Percentiles rank a stretch among this genome's conserved stretches.
Evolutionary conservation across 2,888 invertebrate genomes (phyloP).

Genomic region (Hirtodrosophila trivittata): DNA sequence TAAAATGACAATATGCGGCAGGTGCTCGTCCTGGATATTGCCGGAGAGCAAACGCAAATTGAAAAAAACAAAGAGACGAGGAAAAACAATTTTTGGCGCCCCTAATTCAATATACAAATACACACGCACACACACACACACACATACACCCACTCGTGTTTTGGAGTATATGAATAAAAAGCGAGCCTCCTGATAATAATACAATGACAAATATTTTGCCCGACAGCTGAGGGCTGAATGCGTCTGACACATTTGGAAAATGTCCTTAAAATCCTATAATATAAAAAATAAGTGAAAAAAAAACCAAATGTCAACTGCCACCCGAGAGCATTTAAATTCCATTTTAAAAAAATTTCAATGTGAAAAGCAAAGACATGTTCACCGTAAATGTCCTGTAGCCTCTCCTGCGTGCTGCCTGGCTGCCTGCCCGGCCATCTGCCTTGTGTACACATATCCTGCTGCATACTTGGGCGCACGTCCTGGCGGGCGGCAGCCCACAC

Average conservation of each 20-base stretch:
- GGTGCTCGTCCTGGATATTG: slow-evolving; percentile 28
- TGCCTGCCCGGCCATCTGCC: slow-evolving; percentile 8
- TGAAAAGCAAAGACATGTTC: slow-evolving; percentile 65
- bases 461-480: slow-evolving; percentile 55
- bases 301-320: slow-evolving; percentile 71
- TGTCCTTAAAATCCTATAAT: slow-evolving; percentile 31
- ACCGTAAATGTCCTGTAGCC: slow-evolving; percentile 30
- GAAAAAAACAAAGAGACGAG: slow-evolving; percentile 19
- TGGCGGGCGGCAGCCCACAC: slow-evolving; percentile 12
- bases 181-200: slow-evolving; percentile 54
- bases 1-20: slow-evolving; percentile 70
- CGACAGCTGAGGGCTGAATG: slow-evolving; percentile 46
- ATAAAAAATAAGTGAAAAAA: slow-evolving; percentile 1
- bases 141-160: neutral
- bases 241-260: slow-evolving; percentile 61
- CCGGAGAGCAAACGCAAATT: slow-evolving; percentile 38
- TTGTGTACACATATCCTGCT: slow-evolving; percentile 21
- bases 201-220: slow-evolving; percentile 65
- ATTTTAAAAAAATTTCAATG: slow-evolving; percentile 64
- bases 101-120: slow-evolving; percentile 4
- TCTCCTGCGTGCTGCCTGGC: too few species aligned
- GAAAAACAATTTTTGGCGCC: slow-evolving; percentile 26
- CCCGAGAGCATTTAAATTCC: slow-evolving; percentile 71
- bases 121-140: slow-evolving; percentile 9
- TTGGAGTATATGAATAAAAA: slow-evolving; percentile 29